Percentiles rank a stretch among this genome's conserved stretches.
Conservation (phyloP, 2,113 vertebrate species). For the Cygnus atratus region DNA sequence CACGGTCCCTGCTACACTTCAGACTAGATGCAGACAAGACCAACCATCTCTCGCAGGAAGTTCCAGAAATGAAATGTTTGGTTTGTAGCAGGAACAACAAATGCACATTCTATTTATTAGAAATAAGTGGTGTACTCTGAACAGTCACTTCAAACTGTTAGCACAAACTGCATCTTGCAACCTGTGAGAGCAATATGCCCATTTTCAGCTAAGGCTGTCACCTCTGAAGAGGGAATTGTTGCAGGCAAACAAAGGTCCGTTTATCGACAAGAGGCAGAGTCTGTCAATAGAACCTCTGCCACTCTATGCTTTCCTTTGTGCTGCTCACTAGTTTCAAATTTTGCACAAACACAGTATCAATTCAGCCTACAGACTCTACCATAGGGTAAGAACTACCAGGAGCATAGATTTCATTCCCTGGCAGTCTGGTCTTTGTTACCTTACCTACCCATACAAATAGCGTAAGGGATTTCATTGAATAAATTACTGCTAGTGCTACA, state of each 20-base stretch:
- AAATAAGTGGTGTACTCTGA: background rate
- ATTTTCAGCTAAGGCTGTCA: background rate
- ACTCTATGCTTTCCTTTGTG: background rate
- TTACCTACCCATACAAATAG: background rate
- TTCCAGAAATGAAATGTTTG: background rate
- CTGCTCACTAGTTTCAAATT: background rate
- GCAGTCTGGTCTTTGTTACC: background rate
- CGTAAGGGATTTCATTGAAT: background rate
- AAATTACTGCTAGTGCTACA: background rate
- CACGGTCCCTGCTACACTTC: fast-evolving
- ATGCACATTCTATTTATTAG: background rate
- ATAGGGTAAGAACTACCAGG: background rate
- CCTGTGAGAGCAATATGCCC: background rate
- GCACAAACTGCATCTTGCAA: background rate
- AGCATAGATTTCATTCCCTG: background rate
- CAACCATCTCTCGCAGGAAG: background rate
- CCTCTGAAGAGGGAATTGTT: background rate
- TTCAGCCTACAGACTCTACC: background rate
- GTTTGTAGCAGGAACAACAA: background rate
- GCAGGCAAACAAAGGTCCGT: constrained; percentile 6
- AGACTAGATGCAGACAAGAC: fast-evolving
- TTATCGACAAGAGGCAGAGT: background rate
- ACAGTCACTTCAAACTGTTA: background rate
- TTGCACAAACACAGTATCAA: background rate
- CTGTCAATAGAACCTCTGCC: constrained; percentile 16